Conservation (phyloP, 2,113 vertebrate genomes). For the Sebastes schlegelii region DNA sequence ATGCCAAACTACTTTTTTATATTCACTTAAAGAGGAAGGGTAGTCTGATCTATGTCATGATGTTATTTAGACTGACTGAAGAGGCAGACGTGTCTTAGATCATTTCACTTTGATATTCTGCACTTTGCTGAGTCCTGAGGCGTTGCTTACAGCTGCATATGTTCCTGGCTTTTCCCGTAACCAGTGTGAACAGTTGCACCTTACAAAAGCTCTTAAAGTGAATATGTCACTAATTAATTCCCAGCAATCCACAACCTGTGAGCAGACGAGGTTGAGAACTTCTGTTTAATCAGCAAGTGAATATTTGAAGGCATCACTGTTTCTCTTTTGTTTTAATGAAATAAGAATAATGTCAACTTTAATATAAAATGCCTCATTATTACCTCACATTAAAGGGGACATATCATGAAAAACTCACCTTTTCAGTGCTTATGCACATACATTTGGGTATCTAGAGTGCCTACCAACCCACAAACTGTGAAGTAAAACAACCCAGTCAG, state of each 20-base stretch:
- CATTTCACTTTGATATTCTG: slow-evolving; percentile 25
- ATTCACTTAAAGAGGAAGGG: slow-evolving; percentile 20
- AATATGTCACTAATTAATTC: slow-evolving; percentile 47
- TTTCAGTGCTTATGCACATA: too few species aligned
- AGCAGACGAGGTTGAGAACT: slow-evolving; percentile 24
- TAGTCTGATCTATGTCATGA: neutral
- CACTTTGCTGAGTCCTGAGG: slow-evolving; percentile 30
- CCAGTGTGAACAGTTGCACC: slow-evolving; percentile 55
- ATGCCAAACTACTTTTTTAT: slow-evolving; percentile 25
- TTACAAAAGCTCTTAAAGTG: slow-evolving; percentile 43
- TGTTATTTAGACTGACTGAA: slow-evolving; percentile 25
- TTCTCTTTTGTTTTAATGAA: neutral
- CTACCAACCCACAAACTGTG: too few species aligned
- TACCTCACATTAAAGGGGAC: neutral
- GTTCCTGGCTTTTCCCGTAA: slow-evolving; percentile 41
- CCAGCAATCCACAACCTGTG: slow-evolving; percentile 22
- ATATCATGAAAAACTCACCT: too few species aligned
- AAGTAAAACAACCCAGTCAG: too few species aligned
- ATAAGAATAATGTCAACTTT: slow-evolving; percentile 10
- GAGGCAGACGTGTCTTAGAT: slow-evolving; percentile 29
- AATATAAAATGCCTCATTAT: neutral
- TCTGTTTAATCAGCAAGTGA: slow-evolving; percentile 36
- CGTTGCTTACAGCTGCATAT: slow-evolving; percentile 40
- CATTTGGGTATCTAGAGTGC: too few species aligned
- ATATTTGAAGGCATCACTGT: slow-evolving; percentile 6